Percentiles rank a stretch among this genome's conserved stretches.
These are phyloP conservation scores for Dynastes hyllus DNA, from an alignment of 2,888 invertebrate genomes.

Conservation along the genomic window DNA sequence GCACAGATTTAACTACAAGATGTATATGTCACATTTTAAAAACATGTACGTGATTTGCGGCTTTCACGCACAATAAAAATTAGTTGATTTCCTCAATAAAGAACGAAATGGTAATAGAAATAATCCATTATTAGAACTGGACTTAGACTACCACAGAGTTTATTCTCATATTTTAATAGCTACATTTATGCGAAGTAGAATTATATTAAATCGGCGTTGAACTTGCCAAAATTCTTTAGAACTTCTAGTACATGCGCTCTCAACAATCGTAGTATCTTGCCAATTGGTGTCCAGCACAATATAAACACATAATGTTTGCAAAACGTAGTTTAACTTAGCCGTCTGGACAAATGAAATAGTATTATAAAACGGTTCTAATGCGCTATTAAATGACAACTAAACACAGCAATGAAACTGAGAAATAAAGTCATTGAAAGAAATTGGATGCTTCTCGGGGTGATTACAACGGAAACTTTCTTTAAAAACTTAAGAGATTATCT, in stretches of 20 bases:
- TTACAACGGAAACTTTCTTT: too few species aligned
- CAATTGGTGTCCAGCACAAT: conserved; percentile 19
- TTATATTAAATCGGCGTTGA: conserved; percentile 2
- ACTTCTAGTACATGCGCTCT: not conserved
- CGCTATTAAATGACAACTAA: too few species aligned
- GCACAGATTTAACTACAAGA: not conserved
- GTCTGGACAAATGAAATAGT: not conserved
- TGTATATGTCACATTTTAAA: not conserved
- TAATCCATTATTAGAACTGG: not conserved
- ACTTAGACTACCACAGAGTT: not conserved
- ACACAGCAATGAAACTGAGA: too few species aligned
- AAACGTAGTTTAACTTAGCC: not conserved
- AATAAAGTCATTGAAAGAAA: too few species aligned
- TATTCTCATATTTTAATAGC: not conserved
- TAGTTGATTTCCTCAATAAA: not conserved
- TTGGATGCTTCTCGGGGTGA: too few species aligned
- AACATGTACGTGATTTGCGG: too few species aligned
- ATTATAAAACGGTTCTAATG: not conserved
- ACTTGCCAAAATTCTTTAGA: conserved; percentile 19
- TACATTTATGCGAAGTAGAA: not conserved
- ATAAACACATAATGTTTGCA: conserved; percentile 1
- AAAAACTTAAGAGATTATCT: too few species aligned
- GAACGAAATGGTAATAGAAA: not conserved
- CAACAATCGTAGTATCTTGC: not conserved
- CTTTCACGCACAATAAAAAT: conserved; percentile 4